These are phyloP conservation scores for Palythoa heliodiscus DNA, from an alignment of 92 coral and sea anemone species.

Conservation along the genomic window DNA sequence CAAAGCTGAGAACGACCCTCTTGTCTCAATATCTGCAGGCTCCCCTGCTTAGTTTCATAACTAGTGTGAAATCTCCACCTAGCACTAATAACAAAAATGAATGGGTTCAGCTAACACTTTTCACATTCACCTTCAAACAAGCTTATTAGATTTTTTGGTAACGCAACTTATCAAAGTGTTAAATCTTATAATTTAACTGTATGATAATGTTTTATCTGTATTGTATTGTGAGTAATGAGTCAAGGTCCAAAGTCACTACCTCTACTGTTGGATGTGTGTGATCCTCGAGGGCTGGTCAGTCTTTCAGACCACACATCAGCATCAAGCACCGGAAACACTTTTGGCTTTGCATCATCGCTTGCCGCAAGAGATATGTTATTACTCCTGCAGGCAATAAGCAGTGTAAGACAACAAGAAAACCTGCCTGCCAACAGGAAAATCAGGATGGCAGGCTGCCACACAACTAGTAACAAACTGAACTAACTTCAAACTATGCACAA, in stretches of 20 bases:
- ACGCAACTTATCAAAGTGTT: not conserved
- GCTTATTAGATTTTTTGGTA: no score
- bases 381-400: conserved; percentile 27
- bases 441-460: not conserved
- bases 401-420: conserved; percentile 6
- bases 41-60: no score
- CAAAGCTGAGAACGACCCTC: no score
- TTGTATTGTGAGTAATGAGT: not conserved
- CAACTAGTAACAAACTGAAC: not conserved
- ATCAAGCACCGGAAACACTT: conserved; percentile 1
- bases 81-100: no score
- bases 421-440: not conserved
- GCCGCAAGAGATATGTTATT: not conserved
- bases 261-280: conserved; percentile 5
- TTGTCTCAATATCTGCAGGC: no score
- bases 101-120: no score
- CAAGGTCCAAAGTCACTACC: conserved; percentile 1
- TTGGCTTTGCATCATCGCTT: not conserved
- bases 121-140: no score
- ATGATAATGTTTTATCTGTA: not conserved
- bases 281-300: conserved; percentile 6
- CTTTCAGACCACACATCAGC: conserved; percentile 18
- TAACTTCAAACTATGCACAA: not conserved
- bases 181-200: not conserved
- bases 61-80: no score